Conservation (phyloP, 2,888 invertebrate species). For the Melangyna quadrimaculata region DNA sequence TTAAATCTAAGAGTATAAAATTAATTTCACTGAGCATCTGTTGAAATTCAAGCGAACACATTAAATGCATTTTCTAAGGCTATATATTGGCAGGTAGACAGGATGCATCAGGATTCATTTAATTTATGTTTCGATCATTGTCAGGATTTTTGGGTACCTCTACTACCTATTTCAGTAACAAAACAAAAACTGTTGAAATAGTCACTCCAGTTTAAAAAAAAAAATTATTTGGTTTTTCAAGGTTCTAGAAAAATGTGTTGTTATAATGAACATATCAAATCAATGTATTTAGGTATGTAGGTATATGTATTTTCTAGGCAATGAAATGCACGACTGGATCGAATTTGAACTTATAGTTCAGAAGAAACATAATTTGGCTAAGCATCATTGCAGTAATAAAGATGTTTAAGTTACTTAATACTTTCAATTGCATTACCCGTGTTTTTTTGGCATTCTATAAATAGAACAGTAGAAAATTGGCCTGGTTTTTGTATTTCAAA, state of each 20-base stretch:
- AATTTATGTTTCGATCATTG: not conserved
- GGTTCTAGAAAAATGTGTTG: not conserved
- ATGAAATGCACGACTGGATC: too few relatives aligned
- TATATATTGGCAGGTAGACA: slow-evolving; percentile 2
- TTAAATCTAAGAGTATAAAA: not conserved
- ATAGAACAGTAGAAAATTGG: too few relatives aligned
- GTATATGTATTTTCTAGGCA: too few relatives aligned
- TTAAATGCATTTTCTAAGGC: not conserved
- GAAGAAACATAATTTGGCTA: too few relatives aligned
- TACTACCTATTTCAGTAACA: not conserved
- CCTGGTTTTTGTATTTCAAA: too few relatives aligned
- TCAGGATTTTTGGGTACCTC: not conserved
- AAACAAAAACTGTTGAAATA: not conserved
- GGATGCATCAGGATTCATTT: not conserved
- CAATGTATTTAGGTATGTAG: too few relatives aligned
- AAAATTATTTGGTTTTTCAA: not conserved
- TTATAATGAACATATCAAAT: not conserved
- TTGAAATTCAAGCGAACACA: not conserved
- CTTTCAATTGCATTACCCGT: too few relatives aligned
- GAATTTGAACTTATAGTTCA: too few relatives aligned
- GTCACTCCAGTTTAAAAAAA: not conserved
- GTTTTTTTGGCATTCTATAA: too few relatives aligned
- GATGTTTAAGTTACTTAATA: too few relatives aligned
- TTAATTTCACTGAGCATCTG: not conserved
- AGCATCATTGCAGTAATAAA: too few relatives aligned